These are phyloP conservation scores for Electrophaes corylata DNA, from an alignment of 2,888 invertebrate species.

Conservation along the genomic window DNA sequence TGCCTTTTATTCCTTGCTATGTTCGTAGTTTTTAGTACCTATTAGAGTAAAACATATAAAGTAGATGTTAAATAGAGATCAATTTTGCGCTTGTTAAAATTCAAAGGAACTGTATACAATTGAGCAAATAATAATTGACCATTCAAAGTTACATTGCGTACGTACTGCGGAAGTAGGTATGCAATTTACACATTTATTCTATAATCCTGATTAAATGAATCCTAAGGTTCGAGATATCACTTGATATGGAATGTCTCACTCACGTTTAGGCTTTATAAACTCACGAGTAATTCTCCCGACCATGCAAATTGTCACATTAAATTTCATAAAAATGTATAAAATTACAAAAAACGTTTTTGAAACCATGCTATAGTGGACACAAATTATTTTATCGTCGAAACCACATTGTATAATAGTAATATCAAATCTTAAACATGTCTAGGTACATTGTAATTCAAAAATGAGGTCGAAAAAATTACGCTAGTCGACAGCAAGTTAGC, in stretches of 20 bases:
- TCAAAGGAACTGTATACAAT: conserved; percentile 13
- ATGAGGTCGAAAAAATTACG: conserved; percentile 69
- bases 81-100: conserved; percentile 21
- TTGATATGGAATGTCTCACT: conserved; percentile 84
- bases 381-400: conserved; percentile 56
- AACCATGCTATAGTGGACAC: conserved; percentile 68
- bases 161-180: background rate
- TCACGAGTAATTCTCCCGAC: conserved; percentile 62
- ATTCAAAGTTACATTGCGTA: background rate
- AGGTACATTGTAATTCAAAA: conserved; percentile 55
- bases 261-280: conserved; percentile 70
- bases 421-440: conserved; percentile 73
- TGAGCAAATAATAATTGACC: conserved; percentile 18
- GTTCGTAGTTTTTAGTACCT: conserved; percentile 4
- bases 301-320: conserved; percentile 71
- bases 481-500: conserved; percentile 53
- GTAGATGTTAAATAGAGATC: conserved; percentile 21
- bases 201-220: conserved; percentile 16
- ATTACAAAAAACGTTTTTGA: conserved; percentile 79
- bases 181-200: conserved; percentile 12
- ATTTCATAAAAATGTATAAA: conserved; percentile 83
- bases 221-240: conserved; percentile 46
- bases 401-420: conserved; percentile 72
- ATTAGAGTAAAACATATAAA: conserved; percentile 9
- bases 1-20: background rate